A percentile compares a stretch with the other conserved stretches of the same genome.
These are phyloP conservation scores for Chloroceryle aenea DNA, from an alignment of 2,113 vertebrate genomes.

Conservation along the genomic window DNA sequence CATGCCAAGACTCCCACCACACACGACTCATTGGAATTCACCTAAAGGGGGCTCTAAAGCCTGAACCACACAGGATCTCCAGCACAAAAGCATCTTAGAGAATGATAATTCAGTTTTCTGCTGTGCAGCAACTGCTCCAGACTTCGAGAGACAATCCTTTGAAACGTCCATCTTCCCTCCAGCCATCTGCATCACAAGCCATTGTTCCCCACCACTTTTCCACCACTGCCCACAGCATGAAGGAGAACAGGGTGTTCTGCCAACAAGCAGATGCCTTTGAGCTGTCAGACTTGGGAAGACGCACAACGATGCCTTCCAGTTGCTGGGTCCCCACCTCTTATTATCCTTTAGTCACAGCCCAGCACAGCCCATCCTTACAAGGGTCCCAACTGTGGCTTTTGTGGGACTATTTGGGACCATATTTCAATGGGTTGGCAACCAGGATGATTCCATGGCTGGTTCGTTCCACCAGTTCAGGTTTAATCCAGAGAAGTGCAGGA, in stretches of 20 bases:
- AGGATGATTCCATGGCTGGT: background rate
- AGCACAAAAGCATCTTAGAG: background rate
- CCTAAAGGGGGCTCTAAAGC: fast-evolving
- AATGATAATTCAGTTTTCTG: background rate
- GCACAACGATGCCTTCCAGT: background rate
- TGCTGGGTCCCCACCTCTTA: background rate
- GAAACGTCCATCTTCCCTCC: background rate
- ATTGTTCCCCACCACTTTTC: background rate
- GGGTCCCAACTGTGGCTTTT: background rate
- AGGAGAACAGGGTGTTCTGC: background rate
- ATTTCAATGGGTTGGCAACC: background rate
- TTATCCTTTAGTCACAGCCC: background rate
- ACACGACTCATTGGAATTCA: background rate
- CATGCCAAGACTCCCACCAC: background rate
- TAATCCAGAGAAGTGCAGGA: background rate
- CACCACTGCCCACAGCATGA: background rate
- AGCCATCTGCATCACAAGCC: background rate
- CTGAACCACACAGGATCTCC: background rate
- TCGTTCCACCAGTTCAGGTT: background rate
- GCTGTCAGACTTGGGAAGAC: background rate
- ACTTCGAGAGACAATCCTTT: background rate
- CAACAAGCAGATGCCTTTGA: background rate
- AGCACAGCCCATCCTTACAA: background rate
- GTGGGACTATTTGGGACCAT: background rate
- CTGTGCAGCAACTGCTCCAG: background rate